Evolutionary conservation across 1,140 invertebrate genomes (phyloP).

Genomic region (Oedothorax gibbosus): DNA sequence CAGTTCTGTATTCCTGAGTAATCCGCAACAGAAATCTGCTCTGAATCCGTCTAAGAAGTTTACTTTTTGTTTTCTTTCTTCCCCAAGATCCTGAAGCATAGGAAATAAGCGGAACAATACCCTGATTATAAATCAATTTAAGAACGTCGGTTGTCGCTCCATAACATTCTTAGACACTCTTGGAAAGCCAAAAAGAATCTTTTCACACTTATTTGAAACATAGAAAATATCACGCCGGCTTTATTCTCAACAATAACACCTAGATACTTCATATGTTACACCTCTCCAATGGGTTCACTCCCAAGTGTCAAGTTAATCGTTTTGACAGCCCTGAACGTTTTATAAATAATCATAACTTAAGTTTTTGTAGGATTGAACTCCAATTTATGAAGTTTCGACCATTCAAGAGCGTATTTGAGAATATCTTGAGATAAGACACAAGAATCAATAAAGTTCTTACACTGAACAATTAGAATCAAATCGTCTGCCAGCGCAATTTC

Average conservation of each 20-base stretch:
- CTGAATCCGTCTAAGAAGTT: neutral
- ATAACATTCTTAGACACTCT: neutral
- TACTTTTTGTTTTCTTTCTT: neutral
- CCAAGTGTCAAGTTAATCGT: neutral
- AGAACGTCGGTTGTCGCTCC: neutral
- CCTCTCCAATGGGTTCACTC: neutral
- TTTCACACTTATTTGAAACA: neutral
- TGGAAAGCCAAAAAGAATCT: neutral
- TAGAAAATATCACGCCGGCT: neutral
- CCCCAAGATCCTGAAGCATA: neutral
- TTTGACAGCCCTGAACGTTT: neutral
- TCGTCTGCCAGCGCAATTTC: neutral
- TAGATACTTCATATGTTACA: neutral
- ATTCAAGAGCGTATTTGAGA: neutral
- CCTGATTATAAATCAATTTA: neutral
- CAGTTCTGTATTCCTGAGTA: too few species aligned
- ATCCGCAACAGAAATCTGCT: too few species aligned
- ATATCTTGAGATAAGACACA: neutral
- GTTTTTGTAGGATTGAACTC: neutral
- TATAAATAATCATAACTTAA: neutral
- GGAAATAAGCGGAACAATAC: neutral
- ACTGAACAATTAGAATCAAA: neutral
- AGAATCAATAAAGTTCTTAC: neutral
- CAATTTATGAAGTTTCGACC: neutral
- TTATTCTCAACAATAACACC: neutral